Base-by-base conservation (phyloP, 2,797 vertebrate species). In the Sparidentex hasta region DNA sequence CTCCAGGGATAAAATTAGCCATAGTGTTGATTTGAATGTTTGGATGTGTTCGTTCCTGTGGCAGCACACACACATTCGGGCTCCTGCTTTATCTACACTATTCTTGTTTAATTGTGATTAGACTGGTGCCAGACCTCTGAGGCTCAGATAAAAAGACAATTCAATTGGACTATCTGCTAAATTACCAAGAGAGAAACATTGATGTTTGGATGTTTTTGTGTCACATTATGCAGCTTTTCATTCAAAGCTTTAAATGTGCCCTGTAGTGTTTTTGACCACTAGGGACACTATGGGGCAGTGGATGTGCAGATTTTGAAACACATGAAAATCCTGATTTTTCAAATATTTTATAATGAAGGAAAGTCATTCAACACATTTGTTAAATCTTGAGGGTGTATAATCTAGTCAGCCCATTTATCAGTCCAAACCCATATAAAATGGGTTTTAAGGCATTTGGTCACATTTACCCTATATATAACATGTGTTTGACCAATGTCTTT, bases 391-490 rank as follows among this genome's bases (percentile, higher is more conserved):
- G 6, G 29, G 5, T 6, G 29, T 33, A 33, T 33, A 3, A 38
- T 38, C 33, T 38, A 38, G 33, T 38, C 33, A 33, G 33, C 33
- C 33, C 7, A 33, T 33, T 33, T 23, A 5, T 21, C 18, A 33
- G 57, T 41, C 41, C 4, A 18, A 63, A 63, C 47, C 21, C 1
- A 48, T 20, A 5, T 41, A 25, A 5, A 4, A 12, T 51, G 21
- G n/a, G 52, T 58, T 12, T 59, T 29, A 9, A 61, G 25, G 50
- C 20, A 62, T 63, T 55, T 55, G 18, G 61, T 20, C 23, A 65
- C 11, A 20, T 62, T 59, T 48, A 41, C 18, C 23, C 38, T 14
- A 11, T 5, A 46, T 7, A 23, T 29, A 11, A 14, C n/a, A 74
- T 58, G 3, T 43, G 12, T 41, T 27, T 12, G 12, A 17, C 27